phyloP scores from a whole-genome alignment of 1,140 invertebrate species.

The Drosophila pseudoobscura region DNA sequence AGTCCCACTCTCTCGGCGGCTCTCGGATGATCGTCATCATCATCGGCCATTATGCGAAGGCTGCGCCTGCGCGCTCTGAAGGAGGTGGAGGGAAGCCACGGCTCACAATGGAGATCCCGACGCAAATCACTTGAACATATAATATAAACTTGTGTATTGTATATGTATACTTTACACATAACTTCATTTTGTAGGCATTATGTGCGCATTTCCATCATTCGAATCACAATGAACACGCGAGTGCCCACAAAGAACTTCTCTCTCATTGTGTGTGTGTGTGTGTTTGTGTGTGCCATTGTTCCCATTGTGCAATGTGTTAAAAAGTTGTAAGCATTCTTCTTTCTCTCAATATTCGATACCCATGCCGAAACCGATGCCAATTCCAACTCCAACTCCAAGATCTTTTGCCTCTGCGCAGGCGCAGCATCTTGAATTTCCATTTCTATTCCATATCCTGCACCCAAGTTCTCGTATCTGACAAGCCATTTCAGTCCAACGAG shows the following conservation, averaged over 20 bases:
- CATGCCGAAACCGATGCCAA: conserved; percentile 32
- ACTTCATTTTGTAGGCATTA: conserved; percentile 72
- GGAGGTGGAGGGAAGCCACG: conserved; percentile 22
- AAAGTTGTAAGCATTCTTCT: conserved; percentile 72
- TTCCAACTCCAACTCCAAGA: conserved; percentile 18
- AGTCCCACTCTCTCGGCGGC: conserved; percentile 21
- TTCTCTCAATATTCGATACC: conserved; percentile 8
- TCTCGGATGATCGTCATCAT: not conserved
- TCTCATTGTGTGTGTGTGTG: conserved; percentile 13
- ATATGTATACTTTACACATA: conserved; percentile 79
- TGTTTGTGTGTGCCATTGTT: conserved; percentile 55
- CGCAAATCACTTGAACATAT: conserved; percentile 70
- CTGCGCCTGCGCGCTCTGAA: conserved; percentile 40
- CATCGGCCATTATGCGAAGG: conserved; percentile 33
- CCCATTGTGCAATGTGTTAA: conserved; percentile 77
- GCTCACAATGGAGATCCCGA: conserved; percentile 58
- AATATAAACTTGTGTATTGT: conserved; percentile 75
- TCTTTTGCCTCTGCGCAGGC: conserved; percentile 48
- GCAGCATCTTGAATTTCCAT: conserved; percentile 66
- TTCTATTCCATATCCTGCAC: conserved; percentile 24
- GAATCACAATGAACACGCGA: conserved; percentile 75
- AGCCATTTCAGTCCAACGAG: conserved; percentile 12
- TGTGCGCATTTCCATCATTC: conserved; percentile 65
- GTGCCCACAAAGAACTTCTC: conserved; percentile 56
- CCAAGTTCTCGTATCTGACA: conserved; percentile 30